Evolutionary conservation across 2,888 invertebrate genomes (phyloP).

Genomic region (Platerodrilus igneus): DNA sequence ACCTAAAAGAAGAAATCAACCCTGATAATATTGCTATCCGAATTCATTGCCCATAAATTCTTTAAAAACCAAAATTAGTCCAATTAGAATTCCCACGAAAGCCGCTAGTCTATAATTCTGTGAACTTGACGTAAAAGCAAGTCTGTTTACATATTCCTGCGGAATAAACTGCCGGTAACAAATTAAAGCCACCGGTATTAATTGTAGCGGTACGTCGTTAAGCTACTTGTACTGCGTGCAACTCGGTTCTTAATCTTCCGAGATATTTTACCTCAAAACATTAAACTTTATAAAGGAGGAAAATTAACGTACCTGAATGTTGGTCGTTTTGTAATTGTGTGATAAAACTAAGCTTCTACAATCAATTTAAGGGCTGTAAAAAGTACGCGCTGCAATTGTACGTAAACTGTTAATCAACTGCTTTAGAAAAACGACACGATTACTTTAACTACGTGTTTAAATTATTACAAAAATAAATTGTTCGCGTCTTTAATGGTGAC

Average conservation of each 20-base stretch:
- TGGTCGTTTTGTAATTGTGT: too few relatives aligned
- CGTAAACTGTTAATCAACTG: too few relatives aligned
- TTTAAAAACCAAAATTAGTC: slow-evolving; percentile 34
- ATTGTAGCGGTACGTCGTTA: slow-evolving; percentile 36
- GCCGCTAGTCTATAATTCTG: slow-evolving; percentile 39
- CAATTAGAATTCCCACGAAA: slow-evolving; percentile 36
- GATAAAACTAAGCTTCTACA: too few relatives aligned
- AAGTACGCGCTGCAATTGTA: too few relatives aligned
- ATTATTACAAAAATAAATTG: too few relatives aligned
- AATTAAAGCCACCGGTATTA: slow-evolving; percentile 41
- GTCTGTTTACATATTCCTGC: slow-evolving; percentile 41
- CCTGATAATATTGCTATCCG: too few relatives aligned
- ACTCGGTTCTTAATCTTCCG: slow-evolving; percentile 33
- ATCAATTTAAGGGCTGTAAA: too few relatives aligned
- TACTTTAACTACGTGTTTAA: too few relatives aligned
- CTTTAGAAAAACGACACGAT: too few relatives aligned
- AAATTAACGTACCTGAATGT: slow-evolving; percentile 28
- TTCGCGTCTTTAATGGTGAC: too few relatives aligned
- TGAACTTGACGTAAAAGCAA: slow-evolving; percentile 37
- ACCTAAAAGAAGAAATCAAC: too few relatives aligned
- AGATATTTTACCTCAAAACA: slow-evolving; percentile 30
- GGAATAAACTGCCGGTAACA: slow-evolving; percentile 41
- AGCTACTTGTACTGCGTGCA: slow-evolving; percentile 28
- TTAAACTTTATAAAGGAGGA: slow-evolving; percentile 32
- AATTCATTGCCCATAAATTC: too few relatives aligned